Conservation (phyloP, 2,113 vertebrate species). For the Clupea harengus region DNA sequence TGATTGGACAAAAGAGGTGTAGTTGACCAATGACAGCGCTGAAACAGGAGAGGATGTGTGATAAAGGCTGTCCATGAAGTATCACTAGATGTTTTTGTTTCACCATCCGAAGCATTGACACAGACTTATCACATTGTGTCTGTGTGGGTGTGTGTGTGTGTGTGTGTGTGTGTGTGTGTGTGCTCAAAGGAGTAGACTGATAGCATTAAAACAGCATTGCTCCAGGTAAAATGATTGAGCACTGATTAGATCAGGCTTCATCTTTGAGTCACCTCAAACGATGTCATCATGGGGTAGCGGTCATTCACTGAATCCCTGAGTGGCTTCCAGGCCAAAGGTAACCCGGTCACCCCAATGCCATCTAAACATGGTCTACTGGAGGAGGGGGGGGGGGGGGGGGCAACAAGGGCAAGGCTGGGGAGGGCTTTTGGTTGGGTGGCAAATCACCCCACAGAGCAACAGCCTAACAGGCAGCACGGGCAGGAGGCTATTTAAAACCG, state of each 20-base stretch:
- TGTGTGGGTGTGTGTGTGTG: not conserved
- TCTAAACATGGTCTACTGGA: conserved; percentile 35
- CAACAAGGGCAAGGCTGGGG: not conserved
- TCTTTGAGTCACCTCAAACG: conserved; percentile 18
- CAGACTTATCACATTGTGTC: not conserved
- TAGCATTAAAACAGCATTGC: not conserved
- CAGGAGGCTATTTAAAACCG: conserved; percentile 13
- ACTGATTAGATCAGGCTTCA: conserved; percentile 12
- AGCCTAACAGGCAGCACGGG: not conserved
- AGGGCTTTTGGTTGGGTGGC: not conserved
- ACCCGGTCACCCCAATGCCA: conserved; percentile 12
- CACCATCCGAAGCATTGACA: not conserved
- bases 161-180: not conserved
- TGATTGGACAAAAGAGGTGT: conserved; percentile 24
- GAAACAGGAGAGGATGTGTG: not conserved
- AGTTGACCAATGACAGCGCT: conserved; percentile 17
- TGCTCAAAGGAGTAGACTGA: not conserved
- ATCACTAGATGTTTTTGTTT: not conserved
- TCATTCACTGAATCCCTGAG: conserved; percentile 5
- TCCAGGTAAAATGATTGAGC: not conserved
- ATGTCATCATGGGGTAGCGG: not conserved
- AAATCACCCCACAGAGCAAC: not conserved
- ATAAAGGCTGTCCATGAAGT: not conserved
- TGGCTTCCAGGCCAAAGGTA: conserved; percentile 47
- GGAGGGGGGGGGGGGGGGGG: not conserved